Conservation (phyloP, 2,888 invertebrate species). For the Epinotia brunnichana region DNA sequence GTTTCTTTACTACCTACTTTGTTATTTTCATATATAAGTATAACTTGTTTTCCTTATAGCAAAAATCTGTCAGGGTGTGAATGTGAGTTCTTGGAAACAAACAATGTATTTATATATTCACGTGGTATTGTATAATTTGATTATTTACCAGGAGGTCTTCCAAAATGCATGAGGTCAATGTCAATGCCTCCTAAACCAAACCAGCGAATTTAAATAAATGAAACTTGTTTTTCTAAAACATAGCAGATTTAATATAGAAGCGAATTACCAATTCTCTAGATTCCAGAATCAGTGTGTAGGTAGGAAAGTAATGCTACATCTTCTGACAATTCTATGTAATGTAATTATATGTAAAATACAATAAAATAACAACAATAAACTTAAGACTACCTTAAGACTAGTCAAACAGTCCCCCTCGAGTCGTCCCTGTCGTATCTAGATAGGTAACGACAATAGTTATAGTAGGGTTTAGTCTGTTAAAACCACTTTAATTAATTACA, state of each 20-base stretch:
- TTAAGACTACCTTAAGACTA: too few species aligned
- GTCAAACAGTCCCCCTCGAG: too few species aligned
- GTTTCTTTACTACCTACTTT: background rate
- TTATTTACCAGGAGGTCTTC: constrained; percentile 52
- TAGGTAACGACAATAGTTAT: too few species aligned
- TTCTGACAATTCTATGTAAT: background rate
- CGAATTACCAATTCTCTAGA: constrained; percentile 1
- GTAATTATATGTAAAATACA: too few species aligned
- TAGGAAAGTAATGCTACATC: background rate
- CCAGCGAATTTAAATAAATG: constrained; percentile 33
- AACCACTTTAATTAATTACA: too few species aligned
- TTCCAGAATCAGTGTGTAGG: background rate
- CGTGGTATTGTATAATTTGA: constrained; percentile 51
- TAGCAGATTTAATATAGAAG: background rate
- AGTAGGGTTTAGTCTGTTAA: too few species aligned
- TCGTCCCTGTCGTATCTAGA: too few species aligned
- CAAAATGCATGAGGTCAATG: constrained; percentile 61
- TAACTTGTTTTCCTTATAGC: constrained; percentile 1
- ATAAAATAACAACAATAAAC: too few species aligned
- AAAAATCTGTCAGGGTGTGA: background rate
- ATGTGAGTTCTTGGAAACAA: constrained; percentile 24
- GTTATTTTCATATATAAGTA: background rate
- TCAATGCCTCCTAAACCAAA: constrained; percentile 47
- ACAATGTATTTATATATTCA: constrained; percentile 26
- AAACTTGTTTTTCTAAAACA: constrained; percentile 39